These are phyloP conservation scores for Himalopsyche anomala DNA, from an alignment of 2,888 invertebrate species.

Conservation along the genomic window DNA sequence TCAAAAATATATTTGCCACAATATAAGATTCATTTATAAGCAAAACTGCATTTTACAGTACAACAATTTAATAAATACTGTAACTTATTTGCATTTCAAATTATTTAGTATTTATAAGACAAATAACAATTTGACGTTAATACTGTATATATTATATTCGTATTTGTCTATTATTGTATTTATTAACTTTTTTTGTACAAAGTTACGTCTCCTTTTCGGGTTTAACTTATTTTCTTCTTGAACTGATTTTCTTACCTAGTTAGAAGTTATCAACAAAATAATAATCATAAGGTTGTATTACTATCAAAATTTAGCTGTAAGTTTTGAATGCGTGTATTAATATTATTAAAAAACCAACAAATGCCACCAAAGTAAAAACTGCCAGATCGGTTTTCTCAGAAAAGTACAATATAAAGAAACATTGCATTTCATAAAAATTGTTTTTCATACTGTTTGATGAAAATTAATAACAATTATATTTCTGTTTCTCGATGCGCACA, in stretches of 20 bases:
- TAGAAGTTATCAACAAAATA: constrained; percentile 28
- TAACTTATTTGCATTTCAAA: not conserved
- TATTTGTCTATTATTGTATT: not conserved
- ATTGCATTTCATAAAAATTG: too few species aligned
- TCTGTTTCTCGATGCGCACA: too few species aligned
- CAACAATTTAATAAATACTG: too few species aligned
- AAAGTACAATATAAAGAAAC: not conserved
- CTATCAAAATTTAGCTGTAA: constrained; percentile 7
- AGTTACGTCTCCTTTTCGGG: not conserved
- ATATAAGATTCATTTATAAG: too few species aligned
- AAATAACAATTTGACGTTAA: not conserved
- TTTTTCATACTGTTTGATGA: too few species aligned
- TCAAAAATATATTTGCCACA: too few species aligned
- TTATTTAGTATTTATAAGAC: too few species aligned
- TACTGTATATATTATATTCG: not conserved
- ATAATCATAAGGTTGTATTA: not conserved
- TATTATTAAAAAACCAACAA: not conserved
- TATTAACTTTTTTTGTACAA: not conserved
- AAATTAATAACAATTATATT: too few species aligned
- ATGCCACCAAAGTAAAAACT: not conserved
- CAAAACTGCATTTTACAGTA: too few species aligned
- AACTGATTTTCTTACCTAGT: constrained; percentile 35
- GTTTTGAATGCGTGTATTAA: not conserved
- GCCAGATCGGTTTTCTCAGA: not conserved
- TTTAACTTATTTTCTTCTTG: not conserved